These are phyloP conservation scores for Naso thynnoides DNA, from an alignment of 2,797 vertebrate species.

Conservation along the genomic window DNA sequence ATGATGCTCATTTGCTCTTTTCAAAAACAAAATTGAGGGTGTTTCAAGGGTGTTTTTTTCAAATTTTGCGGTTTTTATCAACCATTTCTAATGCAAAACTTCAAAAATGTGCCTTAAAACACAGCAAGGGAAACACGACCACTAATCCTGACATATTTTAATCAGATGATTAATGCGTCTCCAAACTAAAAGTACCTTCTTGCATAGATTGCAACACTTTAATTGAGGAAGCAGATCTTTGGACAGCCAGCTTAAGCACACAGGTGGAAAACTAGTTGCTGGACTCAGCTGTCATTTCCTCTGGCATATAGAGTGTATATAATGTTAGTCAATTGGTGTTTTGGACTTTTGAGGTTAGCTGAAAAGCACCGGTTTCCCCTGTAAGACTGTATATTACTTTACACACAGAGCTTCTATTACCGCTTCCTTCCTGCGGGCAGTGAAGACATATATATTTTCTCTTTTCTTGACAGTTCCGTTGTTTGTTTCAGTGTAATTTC, in stretches of 20 bases:
- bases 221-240: neutral
- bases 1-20: too few relatives aligned
- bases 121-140: neutral
- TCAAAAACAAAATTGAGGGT: too few relatives aligned
- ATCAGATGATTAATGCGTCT: neutral
- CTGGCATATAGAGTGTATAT: neutral
- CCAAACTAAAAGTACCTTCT: neutral
- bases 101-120: too few relatives aligned
- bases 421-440: slow-evolving; percentile 1
- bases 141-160: neutral
- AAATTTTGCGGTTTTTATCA: too few relatives aligned
- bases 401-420: neutral
- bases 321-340: neutral
- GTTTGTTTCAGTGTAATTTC: slow-evolving; percentile 7
- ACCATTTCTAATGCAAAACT: too few relatives aligned
- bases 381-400: slow-evolving; percentile 21
- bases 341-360: slow-evolving; percentile 31
- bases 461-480: neutral
- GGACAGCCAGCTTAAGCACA: neutral
- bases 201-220: neutral
- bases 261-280: slow-evolving; percentile 3
- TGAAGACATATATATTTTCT: neutral
- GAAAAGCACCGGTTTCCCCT: neutral
- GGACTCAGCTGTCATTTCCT: slow-evolving; percentile 7
- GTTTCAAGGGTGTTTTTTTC: too few relatives aligned